Percentiles rank a stretch among this genome's conserved stretches.
Evolutionary conservation across 2,113 vertebrate genomes (phyloP).

Genomic region (Urocitellus parryii): DNA sequence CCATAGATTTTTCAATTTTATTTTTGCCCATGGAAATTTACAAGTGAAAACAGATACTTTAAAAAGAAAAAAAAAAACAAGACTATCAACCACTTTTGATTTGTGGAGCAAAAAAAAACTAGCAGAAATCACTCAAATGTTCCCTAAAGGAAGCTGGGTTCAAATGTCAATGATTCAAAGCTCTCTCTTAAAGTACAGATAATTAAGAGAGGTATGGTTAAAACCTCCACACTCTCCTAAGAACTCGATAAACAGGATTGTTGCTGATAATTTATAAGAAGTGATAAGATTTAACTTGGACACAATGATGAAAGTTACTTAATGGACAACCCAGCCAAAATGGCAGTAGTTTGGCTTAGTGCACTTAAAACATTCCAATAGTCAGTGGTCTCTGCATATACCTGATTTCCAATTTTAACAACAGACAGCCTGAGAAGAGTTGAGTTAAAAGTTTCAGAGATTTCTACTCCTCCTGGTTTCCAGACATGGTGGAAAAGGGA

Average conservation of each 20-base stretch:
- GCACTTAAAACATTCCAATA: neutral
- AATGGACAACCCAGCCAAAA: neutral
- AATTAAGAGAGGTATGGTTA: neutral
- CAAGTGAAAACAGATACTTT: conserved; percentile 20
- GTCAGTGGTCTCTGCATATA: no score
- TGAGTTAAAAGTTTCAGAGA: neutral
- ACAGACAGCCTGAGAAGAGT: neutral
- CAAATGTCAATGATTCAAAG: neutral
- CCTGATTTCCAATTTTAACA: neutral
- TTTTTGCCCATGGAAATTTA: conserved; percentile 55
- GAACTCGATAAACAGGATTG: neutral
- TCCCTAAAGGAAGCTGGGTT: neutral
- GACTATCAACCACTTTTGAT: neutral
- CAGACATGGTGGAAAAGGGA: neutral
- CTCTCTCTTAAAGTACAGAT: neutral
- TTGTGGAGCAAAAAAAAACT: conserved; percentile 7
- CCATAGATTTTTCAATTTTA: conserved; percentile 28
- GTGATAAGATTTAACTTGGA: neutral
- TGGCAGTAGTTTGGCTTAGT: neutral
- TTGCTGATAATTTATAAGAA: conserved; percentile 32
- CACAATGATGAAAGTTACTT: conserved; percentile 16
- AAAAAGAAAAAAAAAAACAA: conserved; percentile 28
- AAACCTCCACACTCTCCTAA: neutral
- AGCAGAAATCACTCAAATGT: conserved; percentile 35
- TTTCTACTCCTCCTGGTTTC: neutral